Conservation (phyloP, 37 sponge, comb jelly and placozoan species). For the Ephydatia muelleri region DNA sequence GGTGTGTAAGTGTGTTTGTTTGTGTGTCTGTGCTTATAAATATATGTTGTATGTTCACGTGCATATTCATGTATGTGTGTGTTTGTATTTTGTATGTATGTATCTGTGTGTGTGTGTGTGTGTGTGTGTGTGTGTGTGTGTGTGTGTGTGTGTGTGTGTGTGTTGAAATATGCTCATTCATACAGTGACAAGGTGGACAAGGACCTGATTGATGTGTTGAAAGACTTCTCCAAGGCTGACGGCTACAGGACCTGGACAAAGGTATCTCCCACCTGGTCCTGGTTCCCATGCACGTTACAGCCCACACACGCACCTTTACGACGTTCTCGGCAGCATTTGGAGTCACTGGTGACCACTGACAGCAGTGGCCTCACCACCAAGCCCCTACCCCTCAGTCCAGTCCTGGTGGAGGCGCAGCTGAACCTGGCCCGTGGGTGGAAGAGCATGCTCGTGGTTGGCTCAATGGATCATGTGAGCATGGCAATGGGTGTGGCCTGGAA, state of each 20-base stretch:
- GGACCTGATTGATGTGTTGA: constrained; percentile 21
- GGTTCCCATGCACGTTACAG: background rate
- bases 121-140: constrained; percentile 7
- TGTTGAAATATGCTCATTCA: background rate
- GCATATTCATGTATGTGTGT: background rate
- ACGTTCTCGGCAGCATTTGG: constrained; percentile 12
- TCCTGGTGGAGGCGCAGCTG: constrained; percentile 30
- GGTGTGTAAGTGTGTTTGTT: too few relatives aligned
- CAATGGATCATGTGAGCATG: constrained; percentile 23
- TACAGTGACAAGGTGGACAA: constrained; percentile 30
- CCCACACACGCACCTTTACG: background rate
- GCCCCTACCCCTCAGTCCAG: background rate
- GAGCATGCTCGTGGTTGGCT: constrained; percentile 36
- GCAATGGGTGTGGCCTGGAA: background rate
- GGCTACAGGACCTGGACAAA: constrained; percentile 33
- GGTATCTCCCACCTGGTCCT: constrained; percentile 4
- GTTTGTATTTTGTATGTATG: background rate
- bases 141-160: background rate
- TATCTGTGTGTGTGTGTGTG: constrained; percentile 7
- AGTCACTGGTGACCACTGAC: background rate
- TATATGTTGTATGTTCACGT: too few relatives aligned
- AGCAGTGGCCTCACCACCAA: background rate
- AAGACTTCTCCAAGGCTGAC: constrained; percentile 30
- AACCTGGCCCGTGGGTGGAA: constrained; percentile 42
- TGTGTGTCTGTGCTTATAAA: too few relatives aligned